Base-by-base conservation (phyloP, 2,888 invertebrate species). In the Caenorhabditis zanzibari region DNA sequence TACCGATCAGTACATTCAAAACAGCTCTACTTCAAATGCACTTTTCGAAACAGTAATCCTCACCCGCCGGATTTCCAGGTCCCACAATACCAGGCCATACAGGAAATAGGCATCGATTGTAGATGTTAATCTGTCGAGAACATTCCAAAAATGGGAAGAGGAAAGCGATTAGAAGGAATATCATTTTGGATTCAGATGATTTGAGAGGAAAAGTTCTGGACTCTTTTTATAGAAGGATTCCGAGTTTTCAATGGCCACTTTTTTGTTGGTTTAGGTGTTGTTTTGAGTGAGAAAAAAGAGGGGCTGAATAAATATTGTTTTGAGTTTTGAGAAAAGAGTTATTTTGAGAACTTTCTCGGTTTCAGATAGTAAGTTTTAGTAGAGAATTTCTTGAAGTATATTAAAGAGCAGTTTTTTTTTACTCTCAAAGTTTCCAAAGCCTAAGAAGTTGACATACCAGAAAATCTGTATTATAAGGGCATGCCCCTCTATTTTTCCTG, bases 31-130 rank as follows among this genome's bases (percentile, higher is more conserved):
- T n/a, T n/a, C n/a, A n/a, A n/a, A n/a, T n/a, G n/a, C n/a, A n/a
- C n/a, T n/a, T n/a, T n/a, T n/a, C n/a, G n/a, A n/a, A n/a, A n/a
- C 38, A 38, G 2, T 2, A 10, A 10, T 16, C 16, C 63, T 28
- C 16, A 54, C 76, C 80, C 28, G 72, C 88, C 14, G 82, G 82
- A 19, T 77, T 75, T 12, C 82, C 63, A 7, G 80, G 58, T 1
- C 89, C 89, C 26, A 75, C 68, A 22, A 90, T 81, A 9, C 88
- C 90, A 0, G 90, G 90, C 90, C 90, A 90, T n/a, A 90, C 83
- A 1, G 86, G 74, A 68, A 88, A 85, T 19, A 84, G 84, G 68
- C 90, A 90, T 63, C 88, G 85, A 83, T 90, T 90, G 71, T 77
- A 81, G 56, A 89, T 56, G 7, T 58, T 32, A 22, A 81, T 81